Base-by-base conservation (phyloP, 2,888 invertebrate genomes). In the Himalopsyche japonica region DNA sequence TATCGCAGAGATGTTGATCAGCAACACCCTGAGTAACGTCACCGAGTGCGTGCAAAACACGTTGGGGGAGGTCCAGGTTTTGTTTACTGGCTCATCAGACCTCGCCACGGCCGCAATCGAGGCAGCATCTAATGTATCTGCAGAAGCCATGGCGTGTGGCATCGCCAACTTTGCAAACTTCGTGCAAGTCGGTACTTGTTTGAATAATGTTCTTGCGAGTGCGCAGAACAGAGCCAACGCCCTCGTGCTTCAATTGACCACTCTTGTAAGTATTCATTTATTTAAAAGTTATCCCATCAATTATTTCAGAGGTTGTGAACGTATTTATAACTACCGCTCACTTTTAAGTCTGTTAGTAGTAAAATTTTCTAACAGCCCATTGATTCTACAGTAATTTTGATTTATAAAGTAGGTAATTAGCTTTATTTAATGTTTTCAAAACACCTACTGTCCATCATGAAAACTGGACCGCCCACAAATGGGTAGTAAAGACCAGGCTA, bases 111-210 rank as follows among this genome's bases (percentile, higher is more conserved):
- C 64, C 20, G 85, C 83, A 10, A 30, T 24, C 18, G 47, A 47
- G 7, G 57, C 79, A n/a, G 83, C 83, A 4, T 30, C 27, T 18
- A 32, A 81, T 15, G 79, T 83, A 20, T 37, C 48, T 27, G 43
- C 43, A 34, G 32, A 76, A n/a, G 80, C 79, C 27, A 8, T 30
- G 5, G 70, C 57, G 18, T 85, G 85, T 47, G 85, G 85, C 30
- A 43, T 83, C 1, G 85, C 85, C 7, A 34, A 79, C 76, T 76
- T 83, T 18, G 32, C 37, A 12, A 82, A 83, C 80, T 83, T 81
- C 48, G 8, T 83, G 4, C 64, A 78, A 79, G 82, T 82, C n/a
- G 83, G 85, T 3, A 79, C 34, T 10, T 85, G 85, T 47, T 70
- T 85, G 1, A 85, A 81, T n/a, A 24, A 8, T 20, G 37, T 83